Conservation (phyloP, 1,140 invertebrate species). For the Lethocerus indicus region DNA sequence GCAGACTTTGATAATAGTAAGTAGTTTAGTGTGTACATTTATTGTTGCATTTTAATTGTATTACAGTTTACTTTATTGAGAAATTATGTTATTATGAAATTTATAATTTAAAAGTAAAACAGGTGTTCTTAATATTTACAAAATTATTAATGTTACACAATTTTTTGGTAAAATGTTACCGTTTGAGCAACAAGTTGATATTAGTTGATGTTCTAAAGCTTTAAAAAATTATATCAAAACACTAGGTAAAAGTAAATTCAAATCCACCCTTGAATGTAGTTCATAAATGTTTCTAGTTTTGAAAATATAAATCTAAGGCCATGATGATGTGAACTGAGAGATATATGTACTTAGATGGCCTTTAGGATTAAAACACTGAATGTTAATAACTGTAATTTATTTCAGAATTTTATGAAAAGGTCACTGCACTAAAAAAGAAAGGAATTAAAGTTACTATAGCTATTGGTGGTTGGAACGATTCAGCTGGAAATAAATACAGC, state of each 20-base stretch:
- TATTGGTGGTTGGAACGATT: constrained; percentile 46
- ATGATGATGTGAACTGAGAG: not conserved
- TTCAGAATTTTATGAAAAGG: constrained; percentile 38
- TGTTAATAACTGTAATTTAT: constrained; percentile 1
- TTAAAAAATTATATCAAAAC: too few species aligned
- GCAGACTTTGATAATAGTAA: constrained; percentile 46
- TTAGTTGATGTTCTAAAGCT: too few species aligned
- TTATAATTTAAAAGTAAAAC: not conserved
- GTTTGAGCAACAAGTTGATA: too few species aligned
- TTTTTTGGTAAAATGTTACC: too few species aligned
- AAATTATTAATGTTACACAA: too few species aligned
- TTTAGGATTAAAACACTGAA: not conserved
- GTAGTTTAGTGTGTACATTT: constrained; percentile 10
- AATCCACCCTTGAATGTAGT: not conserved
- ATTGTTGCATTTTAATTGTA: too few species aligned
- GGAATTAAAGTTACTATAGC: constrained; percentile 40
- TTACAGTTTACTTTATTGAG: too few species aligned
- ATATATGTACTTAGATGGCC: not conserved
- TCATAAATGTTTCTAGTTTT: not conserved
- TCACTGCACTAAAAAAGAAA: constrained; percentile 30
- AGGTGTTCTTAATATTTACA: too few species aligned
- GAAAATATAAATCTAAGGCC: not conserved
- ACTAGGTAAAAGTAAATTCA: too few species aligned
- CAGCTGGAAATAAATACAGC: constrained; percentile 41
- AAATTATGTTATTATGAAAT: too few species aligned